phyloP scores from a whole-genome alignment of 2,113 vertebrate species.

The Brachionichthys hirsutus region DNA sequence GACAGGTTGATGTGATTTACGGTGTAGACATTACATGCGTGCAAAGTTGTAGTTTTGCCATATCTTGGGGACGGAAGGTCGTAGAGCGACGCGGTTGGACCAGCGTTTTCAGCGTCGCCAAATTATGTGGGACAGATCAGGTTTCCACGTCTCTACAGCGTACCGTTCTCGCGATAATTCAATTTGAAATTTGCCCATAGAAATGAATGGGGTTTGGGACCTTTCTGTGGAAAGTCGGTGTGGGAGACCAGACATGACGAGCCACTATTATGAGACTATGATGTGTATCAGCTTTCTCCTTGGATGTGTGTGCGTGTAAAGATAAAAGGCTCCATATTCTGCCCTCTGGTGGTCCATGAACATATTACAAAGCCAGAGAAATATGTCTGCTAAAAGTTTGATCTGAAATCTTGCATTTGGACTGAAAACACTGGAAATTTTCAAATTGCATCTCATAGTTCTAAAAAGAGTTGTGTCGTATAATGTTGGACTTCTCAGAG shows the following conservation, averaged over 20 bases:
- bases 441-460: neutral
- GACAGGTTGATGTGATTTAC: no score
- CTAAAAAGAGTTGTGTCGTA: neutral
- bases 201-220: no score
- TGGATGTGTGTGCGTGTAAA: constrained; percentile 24
- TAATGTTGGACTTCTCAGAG: neutral
- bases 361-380: neutral
- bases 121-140: no score
- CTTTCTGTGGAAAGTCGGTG: no score
- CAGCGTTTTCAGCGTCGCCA: no score
- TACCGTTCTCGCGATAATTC: no score
- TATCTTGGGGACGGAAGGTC: no score
- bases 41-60: no score
- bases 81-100: no score
- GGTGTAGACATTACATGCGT: no score
- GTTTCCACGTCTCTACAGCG: no score
- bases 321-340: constrained; percentile 9
- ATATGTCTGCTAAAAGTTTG: neutral
- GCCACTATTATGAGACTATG: constrained; percentile 29
- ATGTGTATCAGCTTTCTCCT: constrained; percentile 42
- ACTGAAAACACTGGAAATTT: neutral
- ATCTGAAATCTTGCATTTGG: neutral
- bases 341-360: constrained; percentile 64
- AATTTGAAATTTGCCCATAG: no score
- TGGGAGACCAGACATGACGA: constrained; percentile 29